These are phyloP conservation scores for Holothuria glaberrima DNA, from an alignment of 35 echinoderm and acorn worm species.

Conservation along the genomic window DNA sequence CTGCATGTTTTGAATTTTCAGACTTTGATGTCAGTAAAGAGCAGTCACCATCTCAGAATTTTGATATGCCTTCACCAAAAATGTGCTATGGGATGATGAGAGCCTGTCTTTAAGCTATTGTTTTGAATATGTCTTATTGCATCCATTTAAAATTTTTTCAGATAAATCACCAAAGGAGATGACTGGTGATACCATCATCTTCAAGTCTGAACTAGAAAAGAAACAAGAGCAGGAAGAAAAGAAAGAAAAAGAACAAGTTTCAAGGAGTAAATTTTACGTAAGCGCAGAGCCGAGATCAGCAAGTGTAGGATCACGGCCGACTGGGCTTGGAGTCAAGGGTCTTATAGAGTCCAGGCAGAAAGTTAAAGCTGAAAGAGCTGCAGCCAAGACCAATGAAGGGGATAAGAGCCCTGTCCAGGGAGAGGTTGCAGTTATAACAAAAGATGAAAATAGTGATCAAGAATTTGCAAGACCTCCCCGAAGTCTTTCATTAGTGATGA, in stretches of 20 bases:
- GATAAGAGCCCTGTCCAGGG: too few species aligned
- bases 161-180: too few species aligned
- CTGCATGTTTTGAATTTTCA: too few species aligned
- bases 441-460: constrained; percentile 13
- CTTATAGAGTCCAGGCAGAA: constrained; percentile 24
- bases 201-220: constrained; percentile 9
- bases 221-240: neutral
- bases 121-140: too few species aligned
- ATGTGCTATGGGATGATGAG: too few species aligned
- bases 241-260: neutral
- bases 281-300: neutral
- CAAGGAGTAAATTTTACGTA: constrained; percentile 20
- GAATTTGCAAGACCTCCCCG: constrained; percentile 13
- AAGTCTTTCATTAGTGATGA: constrained; percentile 41
- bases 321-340: constrained; percentile 12
- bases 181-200: neutral
- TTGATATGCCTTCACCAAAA: too few species aligned
- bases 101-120: too few species aligned
- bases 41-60: too few species aligned
- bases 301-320: neutral
- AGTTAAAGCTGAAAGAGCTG: neutral
- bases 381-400: too few species aligned
- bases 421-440: neutral
- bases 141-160: too few species aligned
- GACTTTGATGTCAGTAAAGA: too few species aligned